Evolutionary conservation across 1,140 invertebrate species (phyloP).

Genomic region (Streblospio benedicti): DNA sequence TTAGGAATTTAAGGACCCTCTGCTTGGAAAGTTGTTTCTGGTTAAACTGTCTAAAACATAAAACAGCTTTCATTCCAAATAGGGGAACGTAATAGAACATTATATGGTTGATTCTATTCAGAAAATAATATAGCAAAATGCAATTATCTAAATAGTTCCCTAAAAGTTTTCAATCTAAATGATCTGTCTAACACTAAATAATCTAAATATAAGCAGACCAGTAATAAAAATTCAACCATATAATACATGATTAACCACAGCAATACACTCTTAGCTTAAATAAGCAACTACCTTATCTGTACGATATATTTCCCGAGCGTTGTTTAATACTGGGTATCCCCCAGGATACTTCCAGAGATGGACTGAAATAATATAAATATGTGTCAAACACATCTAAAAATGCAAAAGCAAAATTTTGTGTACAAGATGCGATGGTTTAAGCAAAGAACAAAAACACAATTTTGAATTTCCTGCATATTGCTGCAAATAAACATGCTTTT

Average conservation of each 20-base stretch:
- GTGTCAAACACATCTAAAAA: too few species aligned
- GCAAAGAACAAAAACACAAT: too few species aligned
- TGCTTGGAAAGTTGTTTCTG: too few species aligned
- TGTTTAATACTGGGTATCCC: slow-evolving; percentile 80
- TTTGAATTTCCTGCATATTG: too few species aligned
- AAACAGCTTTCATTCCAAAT: too few species aligned
- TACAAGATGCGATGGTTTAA: too few species aligned
- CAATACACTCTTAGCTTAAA: neutral
- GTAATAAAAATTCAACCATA: slow-evolving; percentile 1
- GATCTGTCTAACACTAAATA: slow-evolving; percentile 8
- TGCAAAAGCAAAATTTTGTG: too few species aligned
- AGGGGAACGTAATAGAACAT: too few species aligned
- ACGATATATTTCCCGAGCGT: slow-evolving; percentile 62
- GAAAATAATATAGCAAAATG: neutral
- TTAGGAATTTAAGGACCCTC: too few species aligned
- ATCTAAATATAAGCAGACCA: neutral
- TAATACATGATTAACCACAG: neutral
- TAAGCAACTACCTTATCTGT: slow-evolving; percentile 57
- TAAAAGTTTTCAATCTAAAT: neutral
- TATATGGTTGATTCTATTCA: neutral
- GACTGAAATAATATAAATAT: slow-evolving; percentile 52
- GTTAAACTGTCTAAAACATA: too few species aligned
- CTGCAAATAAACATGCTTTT: too few species aligned
- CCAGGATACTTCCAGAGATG: slow-evolving; percentile 89
- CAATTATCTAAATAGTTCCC: neutral